Evolutionary conservation across 2,113 vertebrate species (phyloP).

Genomic region (Notarius quadriscutis): DNA sequence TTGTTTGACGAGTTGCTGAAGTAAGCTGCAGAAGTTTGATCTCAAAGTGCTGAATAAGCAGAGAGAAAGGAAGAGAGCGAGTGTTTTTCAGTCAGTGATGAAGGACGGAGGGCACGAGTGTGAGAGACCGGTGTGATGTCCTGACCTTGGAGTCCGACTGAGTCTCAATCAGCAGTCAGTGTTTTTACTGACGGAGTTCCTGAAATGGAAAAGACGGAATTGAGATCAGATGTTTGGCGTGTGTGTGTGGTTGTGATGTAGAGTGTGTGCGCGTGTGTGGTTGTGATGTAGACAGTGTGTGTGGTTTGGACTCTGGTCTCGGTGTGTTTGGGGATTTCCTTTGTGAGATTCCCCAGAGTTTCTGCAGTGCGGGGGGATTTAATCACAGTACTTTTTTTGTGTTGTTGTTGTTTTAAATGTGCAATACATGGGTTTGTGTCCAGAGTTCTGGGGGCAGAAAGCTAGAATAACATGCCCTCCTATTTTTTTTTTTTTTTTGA

Average conservation of each 20-base stretch:
- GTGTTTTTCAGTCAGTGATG: neutral
- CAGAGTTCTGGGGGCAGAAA: too few species aligned
- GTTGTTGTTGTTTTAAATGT: too few species aligned
- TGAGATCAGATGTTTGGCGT: neutral
- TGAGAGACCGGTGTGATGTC: neutral
- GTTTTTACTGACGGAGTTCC: neutral
- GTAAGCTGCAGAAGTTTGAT: conserved; percentile 1
- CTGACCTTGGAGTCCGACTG: neutral
- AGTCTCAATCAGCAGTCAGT: neutral
- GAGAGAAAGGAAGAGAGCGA: conserved; percentile 31
- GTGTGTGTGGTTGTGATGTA: neutral
- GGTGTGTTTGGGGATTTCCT: conserved; percentile 11
- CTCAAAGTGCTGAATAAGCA: conserved; percentile 54
- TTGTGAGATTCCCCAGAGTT: neutral
- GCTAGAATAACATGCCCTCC: too few species aligned
- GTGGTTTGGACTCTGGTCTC: neutral
- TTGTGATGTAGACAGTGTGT: neutral
- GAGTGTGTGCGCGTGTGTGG: neutral
- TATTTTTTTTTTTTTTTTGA: too few species aligned
- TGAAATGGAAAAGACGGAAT: neutral
- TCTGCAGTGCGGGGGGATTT: neutral
- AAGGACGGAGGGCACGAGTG: conserved; percentile 25
- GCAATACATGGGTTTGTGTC: too few species aligned
- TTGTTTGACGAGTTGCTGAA: neutral
- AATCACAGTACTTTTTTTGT: too few species aligned